phyloP scores from a whole-genome alignment of 2,797 vertebrate species.

The Poeciliopsis infans region DNA sequence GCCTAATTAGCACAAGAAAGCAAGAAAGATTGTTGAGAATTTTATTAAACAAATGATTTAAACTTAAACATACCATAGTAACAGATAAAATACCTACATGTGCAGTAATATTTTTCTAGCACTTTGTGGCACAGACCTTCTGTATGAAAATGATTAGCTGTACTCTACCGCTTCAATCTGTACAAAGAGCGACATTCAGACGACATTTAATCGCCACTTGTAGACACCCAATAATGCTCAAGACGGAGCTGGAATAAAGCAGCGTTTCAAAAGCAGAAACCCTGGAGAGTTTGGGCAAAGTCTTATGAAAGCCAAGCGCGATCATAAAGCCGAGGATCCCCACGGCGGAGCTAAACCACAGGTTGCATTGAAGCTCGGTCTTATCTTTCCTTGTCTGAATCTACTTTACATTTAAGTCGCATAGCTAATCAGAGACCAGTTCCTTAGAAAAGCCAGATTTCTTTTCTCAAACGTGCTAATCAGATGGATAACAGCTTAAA shows the following conservation, averaged over 20 bases:
- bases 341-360: slow-evolving; percentile 32
- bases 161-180: background rate
- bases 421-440: slow-evolving; percentile 21
- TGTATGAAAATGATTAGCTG: slow-evolving; percentile 33
- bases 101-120: slow-evolving; percentile 9
- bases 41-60: slow-evolving; percentile 4
- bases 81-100: background rate
- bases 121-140: slow-evolving; percentile 39
- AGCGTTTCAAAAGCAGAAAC: slow-evolving; percentile 38
- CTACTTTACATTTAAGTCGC: slow-evolving; percentile 19
- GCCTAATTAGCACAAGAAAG: background rate
- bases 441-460: slow-evolving; percentile 10
- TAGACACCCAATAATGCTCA: slow-evolving; percentile 44
- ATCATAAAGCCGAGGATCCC: slow-evolving; percentile 46
- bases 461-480: slow-evolving; percentile 7
- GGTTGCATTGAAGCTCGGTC: slow-evolving; percentile 16
- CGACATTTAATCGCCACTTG: slow-evolving; percentile 34
- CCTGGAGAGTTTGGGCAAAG: slow-evolving; percentile 46
- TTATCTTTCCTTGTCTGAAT: slow-evolving; percentile 16
- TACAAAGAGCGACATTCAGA: slow-evolving; percentile 18
- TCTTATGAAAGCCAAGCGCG: slow-evolving; percentile 39
- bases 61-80: background rate
- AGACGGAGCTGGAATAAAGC: slow-evolving; percentile 30
- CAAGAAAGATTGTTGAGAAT: background rate
- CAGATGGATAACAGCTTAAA: slow-evolving; percentile 18